Base-by-base conservation (phyloP, 2,888 invertebrate genomes). In the Drosophila hamatofila region DNA sequence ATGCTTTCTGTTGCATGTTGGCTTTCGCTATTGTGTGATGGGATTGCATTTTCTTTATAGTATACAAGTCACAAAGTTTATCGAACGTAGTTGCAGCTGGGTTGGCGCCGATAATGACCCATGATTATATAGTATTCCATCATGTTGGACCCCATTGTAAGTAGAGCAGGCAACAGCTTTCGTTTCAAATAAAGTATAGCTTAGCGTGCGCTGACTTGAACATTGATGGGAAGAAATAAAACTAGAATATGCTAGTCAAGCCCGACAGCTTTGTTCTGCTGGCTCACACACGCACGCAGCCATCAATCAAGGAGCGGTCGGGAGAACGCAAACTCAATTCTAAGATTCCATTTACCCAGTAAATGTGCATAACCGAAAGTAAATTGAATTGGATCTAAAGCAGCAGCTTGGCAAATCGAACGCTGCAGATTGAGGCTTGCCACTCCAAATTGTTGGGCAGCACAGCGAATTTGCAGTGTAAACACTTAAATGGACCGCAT, bases 241-340 rank as follows among this genome's bases (percentile, higher is more conserved):
- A 49, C 48, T 41, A 66, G 66, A 80, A 75, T 76, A 76, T 80
- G 77, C 60, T 67, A 80, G 57, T 63, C 66, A 60, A 80, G 51
- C 62, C 60, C 44, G 25, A 76, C 71, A 80, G 71, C 57, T 55
- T 66, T 54, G 58, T 51, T 54, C 35, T 51, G 68, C 54, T 44
- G 12, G 41, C 49, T 27, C 44, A 35, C 27, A 67, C 51, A 48
- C n/a, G 27, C 35, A 35, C 21, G 41, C 70, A 62, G 18, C 51
- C 71, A 77, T 77, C 77, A 77, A 77, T 77, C 77, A 80, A 67
- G 35, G 33, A 58, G 66, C 52, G 48, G 44, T 59, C 68, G 57
- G 54, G 52, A 63, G 25, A 52, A 44, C 33, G n/a, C 2, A 30
- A 61, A 25, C 44, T 37, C 56, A 65, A 58, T 58, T 48, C 54